phyloP scores from a whole-genome alignment of 2,888 invertebrate species.

The Galerucella nymphaeae region DNA sequence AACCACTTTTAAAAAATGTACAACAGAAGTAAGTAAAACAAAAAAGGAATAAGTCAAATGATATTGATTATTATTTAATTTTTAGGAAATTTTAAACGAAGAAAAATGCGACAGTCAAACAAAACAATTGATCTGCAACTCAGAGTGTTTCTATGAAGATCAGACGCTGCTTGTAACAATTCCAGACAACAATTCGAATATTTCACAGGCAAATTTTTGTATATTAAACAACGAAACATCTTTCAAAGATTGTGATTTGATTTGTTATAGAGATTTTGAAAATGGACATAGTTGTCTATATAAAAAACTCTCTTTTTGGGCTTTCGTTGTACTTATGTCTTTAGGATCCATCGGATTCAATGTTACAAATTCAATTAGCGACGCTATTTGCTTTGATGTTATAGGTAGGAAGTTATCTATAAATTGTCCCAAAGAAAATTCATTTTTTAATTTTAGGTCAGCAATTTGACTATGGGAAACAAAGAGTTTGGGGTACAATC shows the following conservation, averaged over 20 bases:
- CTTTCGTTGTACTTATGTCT: slow-evolving; percentile 77
- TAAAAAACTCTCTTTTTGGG: slow-evolving; percentile 75
- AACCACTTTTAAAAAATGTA: slow-evolving; percentile 58
- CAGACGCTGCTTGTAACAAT: slow-evolving; percentile 37
- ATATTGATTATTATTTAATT: slow-evolving; percentile 27
- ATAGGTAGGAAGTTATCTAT: too few species aligned
- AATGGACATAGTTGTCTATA: slow-evolving; percentile 66
- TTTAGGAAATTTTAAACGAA: slow-evolving; percentile 46
- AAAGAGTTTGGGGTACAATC: slow-evolving; percentile 85
- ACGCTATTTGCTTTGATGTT: slow-evolving; percentile 91
- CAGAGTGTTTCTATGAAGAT: slow-evolving; percentile 45
- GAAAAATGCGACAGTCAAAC: slow-evolving; percentile 42
- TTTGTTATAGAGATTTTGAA: slow-evolving; percentile 57
- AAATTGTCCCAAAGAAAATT: too few species aligned
- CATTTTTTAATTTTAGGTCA: slow-evolving; percentile 68
- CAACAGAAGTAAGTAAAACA: slow-evolving; percentile 58
- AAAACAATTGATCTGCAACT: slow-evolving; percentile 42
- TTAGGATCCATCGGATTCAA: slow-evolving; percentile 84
- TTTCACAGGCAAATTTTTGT: slow-evolving; percentile 37
- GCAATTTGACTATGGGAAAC: slow-evolving; percentile 79
- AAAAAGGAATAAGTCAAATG: too few species aligned
- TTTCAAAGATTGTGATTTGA: slow-evolving; percentile 46
- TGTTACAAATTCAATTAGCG: slow-evolving; percentile 87
- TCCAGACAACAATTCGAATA: slow-evolving; percentile 20
- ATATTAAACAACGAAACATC: slow-evolving; percentile 17